Percentiles rank a stretch among this genome's conserved stretches.
These are phyloP conservation scores for zebrafish (Danio rerio) DNA, from an alignment of 2,113 vertebrate species.

Conservation along the genomic window GRCz12tu NC_133176.1:11528001-11528500, in stretches of 20 bases:
- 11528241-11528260: neutral
- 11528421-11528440: too few species aligned
- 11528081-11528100: neutral
- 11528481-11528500: too few species aligned
- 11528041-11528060: neutral
- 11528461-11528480: too few species aligned
- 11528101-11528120: neutral
- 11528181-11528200: neutral
- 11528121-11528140: neutral
- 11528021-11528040: conserved; percentile 13
- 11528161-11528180: neutral
- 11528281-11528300: too few species aligned
- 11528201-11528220: neutral
- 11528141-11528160: neutral
- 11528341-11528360: too few species aligned
- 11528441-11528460: too few species aligned
- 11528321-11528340: too few species aligned
- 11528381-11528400: too few species aligned
- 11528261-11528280: too few species aligned
- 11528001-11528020: neutral
- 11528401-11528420: too few species aligned
- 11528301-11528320: too few species aligned
- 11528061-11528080: neutral
- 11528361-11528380: too few species aligned
- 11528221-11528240: conserved; percentile 28